Base-by-base conservation (phyloP, 2,888 invertebrate genomes). In the Julus scanicus region DNA sequence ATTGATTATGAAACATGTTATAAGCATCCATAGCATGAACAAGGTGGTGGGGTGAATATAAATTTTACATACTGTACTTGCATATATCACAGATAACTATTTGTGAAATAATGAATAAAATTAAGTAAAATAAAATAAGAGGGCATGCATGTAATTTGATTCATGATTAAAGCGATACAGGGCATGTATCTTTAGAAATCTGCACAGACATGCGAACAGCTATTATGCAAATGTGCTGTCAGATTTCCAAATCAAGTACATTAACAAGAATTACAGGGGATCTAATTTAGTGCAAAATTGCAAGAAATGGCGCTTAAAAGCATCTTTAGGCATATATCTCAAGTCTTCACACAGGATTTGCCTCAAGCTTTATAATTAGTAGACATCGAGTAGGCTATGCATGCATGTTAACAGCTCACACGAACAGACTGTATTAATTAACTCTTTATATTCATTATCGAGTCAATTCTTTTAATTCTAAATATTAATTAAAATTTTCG, bases 281-380 rank as follows among this genome's bases (percentile, higher is more conserved):
- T 63, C 63, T 63, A 63, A 63, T 63, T 63, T 63, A 63, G 20
- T 63, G 63, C 63, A 20, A 63, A n/a, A 17, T 63, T 63, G 63
- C 6, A 8, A 63, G 63, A 63, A 63, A 63, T 63, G n/a, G 63
- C 17, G 63, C 20, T 63, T 63, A 63, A 63, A 63, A 63, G 63
- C 63, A 63, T 63, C n/a, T 63, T 63, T 8, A 9, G 63, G 63
- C 63, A 63, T 63, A 63, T 63, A 63, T 63, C 63, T 63, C 53
- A 63, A 63, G n/a, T n/a, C 63, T 63, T 63, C 20, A 9, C 63
- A 8, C 63, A n/a, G n/a, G n/a, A 63, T 63, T 63, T 63, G 63
- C 63, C n/a, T 20, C 63, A 63, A 5, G 20, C 63, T 57, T 57
- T 17, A 57, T 17, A 57, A 17, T 57, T 57, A 13, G 17, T 17